Conservation (phyloP, 2,797 vertebrate species). For the Sphenopsis melanotis region DNA sequence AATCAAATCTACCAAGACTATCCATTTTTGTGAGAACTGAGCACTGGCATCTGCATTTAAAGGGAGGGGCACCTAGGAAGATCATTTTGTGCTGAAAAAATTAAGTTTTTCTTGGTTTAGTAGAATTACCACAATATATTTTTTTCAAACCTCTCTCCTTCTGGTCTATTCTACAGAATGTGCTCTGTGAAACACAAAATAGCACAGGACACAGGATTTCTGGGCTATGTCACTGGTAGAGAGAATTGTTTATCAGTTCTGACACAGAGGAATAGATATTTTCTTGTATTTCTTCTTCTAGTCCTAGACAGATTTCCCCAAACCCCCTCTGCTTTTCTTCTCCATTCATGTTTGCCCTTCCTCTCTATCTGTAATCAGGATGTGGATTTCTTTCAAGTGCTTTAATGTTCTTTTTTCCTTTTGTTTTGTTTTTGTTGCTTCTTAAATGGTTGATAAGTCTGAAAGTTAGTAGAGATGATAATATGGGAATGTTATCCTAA, state of each 20-base stretch:
- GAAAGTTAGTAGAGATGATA: neutral
- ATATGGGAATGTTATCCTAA: neutral
- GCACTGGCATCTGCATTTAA: neutral
- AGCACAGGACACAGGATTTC: slow-evolving; percentile 22
- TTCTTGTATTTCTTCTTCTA: slow-evolving; percentile 36
- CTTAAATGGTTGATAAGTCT: neutral
- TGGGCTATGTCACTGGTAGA: slow-evolving; percentile 35
- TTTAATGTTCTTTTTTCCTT: neutral
- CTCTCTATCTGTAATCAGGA: neutral
- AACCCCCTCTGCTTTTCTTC: neutral
- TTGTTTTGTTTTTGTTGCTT: neutral
- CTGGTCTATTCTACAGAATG: neutral
- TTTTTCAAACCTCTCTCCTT: neutral
- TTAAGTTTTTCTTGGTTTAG: neutral
- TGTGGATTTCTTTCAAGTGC: neutral
- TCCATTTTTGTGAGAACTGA: neutral
- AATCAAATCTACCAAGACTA: neutral
- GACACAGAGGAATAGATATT: slow-evolving; percentile 1
- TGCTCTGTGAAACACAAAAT: slow-evolving; percentile 37
- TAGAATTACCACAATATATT: neutral
- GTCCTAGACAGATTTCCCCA: neutral
- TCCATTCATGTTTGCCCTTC: neutral
- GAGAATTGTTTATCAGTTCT: slow-evolving; percentile 57
- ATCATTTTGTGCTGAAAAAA: neutral
- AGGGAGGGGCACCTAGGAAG: neutral